These are phyloP conservation scores for Larimichthys polyactis DNA, from an alignment of 2,113 vertebrate genomes.

Conservation along the genomic window DNA sequence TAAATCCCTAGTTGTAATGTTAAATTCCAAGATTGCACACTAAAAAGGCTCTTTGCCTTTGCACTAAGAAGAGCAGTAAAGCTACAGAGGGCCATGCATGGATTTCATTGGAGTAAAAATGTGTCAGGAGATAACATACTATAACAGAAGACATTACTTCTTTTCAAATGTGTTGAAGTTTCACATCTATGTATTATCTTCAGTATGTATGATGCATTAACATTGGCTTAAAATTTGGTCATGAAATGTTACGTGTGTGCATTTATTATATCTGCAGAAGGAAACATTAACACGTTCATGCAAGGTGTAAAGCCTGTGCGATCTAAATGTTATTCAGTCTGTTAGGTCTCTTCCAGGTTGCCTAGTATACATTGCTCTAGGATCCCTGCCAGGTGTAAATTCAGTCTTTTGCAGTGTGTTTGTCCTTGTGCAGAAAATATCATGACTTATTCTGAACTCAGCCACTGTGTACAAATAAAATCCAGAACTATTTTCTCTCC, in stretches of 20 bases:
- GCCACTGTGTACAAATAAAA: not conserved
- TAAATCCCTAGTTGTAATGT: conserved; percentile 21
- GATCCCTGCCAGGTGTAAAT: not conserved
- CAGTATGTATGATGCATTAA: not conserved
- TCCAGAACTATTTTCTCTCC: not conserved
- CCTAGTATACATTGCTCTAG: not conserved
- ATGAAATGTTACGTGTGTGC: not conserved
- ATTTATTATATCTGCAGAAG: not conserved
- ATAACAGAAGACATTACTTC: not conserved
- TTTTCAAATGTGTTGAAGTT: not conserved
- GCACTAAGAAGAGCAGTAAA: not conserved
- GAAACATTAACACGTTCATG: not conserved
- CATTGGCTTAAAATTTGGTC: not conserved
- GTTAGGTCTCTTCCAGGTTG: not conserved
- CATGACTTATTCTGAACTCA: conserved; percentile 15
- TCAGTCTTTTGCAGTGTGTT: not conserved
- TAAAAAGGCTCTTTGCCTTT: conserved; percentile 19
- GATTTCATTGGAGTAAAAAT: not conserved
- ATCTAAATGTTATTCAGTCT: not conserved
- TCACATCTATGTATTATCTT: not conserved
- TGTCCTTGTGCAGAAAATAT: conserved; percentile 18
- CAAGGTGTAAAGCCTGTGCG: not conserved
- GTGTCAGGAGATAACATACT: not conserved
- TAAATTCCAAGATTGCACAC: conserved; percentile 19
- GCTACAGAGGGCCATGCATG: not conserved